phyloP scores from a whole-genome alignment of 2,888 invertebrate species.

The Orthosia gothica region DNA sequence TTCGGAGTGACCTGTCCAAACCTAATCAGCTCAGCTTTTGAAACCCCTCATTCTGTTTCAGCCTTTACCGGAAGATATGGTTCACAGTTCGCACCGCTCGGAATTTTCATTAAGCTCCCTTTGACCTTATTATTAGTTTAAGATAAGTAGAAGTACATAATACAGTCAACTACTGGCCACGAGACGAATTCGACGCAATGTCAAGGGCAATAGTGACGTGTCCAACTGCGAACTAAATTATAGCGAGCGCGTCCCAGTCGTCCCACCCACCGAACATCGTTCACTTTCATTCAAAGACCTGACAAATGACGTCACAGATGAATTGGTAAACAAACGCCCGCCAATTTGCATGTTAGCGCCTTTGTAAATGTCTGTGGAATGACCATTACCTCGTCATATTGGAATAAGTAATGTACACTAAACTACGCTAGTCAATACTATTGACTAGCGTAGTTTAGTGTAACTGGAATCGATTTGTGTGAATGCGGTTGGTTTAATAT shows the following conservation, averaged over 20 bases:
- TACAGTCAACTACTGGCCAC: constrained; percentile 23
- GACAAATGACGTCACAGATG: constrained; percentile 36
- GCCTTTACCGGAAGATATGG: neutral
- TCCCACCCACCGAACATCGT: constrained; percentile 53
- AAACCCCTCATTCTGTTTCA: no score
- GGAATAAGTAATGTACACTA: constrained; percentile 13
- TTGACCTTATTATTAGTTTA: constrained; percentile 22
- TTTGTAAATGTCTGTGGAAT: constrained; percentile 11
- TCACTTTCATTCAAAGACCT: constrained; percentile 66
- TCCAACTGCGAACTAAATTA: constrained; percentile 55
- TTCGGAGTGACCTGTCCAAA: neutral
- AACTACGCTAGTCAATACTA: no score
- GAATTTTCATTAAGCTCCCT: constrained; percentile 14
- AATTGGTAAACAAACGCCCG: constrained; percentile 55
- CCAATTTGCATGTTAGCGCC: constrained; percentile 35
- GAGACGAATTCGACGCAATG: constrained; percentile 56
- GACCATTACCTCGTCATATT: constrained; percentile 9
- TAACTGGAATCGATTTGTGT: constrained; percentile 22
- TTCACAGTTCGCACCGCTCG: neutral
- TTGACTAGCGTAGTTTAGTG: neutral
- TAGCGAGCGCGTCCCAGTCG: constrained; percentile 32
- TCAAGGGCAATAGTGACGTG: constrained; percentile 64
- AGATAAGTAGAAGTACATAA: constrained; percentile 14
- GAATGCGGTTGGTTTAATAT: neutral
- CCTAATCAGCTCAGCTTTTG: neutral